Percentiles rank a stretch among this genome's conserved stretches.
Evolutionary conservation across 2,888 invertebrate genomes (phyloP).

Genomic region (Chorisops tibialis): DNA sequence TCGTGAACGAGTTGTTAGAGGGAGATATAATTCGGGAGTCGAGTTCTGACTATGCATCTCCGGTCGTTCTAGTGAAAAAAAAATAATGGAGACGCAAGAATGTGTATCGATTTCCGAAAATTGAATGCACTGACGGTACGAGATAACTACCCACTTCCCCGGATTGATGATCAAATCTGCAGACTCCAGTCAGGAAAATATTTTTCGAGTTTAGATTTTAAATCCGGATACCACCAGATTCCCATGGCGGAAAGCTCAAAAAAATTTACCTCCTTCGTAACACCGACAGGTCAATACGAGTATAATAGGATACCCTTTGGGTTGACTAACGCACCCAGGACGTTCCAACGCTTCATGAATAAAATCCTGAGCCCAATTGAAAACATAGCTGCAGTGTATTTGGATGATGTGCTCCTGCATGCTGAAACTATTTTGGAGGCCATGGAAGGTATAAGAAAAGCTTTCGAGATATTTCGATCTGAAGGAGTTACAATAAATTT

Average conservation of each 20-base stretch:
- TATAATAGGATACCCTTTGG: not conserved
- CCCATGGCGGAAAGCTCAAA: no score
- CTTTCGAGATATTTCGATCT: not conserved
- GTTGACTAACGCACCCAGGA: not conserved
- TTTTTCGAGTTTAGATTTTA: no score
- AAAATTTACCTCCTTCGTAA: no score
- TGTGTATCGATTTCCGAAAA: not conserved
- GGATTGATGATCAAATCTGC: no score
- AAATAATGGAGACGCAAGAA: no score
- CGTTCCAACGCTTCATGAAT: not conserved
- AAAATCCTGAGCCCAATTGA: not conserved
- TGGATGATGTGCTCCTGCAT: not conserved
- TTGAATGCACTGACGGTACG: not conserved
- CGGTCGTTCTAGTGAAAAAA: slow-evolving; percentile 36
- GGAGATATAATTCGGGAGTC: not conserved
- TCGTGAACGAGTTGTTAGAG: slow-evolving; percentile 17
- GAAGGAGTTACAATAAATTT: not conserved
- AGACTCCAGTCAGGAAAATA: no score
- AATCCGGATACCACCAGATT: not conserved
- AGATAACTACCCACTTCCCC: not conserved
- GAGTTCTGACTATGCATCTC: not conserved
- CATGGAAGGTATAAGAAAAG: not conserved
- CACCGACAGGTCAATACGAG: not conserved
- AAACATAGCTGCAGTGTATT: not conserved
- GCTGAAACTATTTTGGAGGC: not conserved